Base-by-base conservation (phyloP, 1,140 invertebrate genomes). In the Drosophila orena region DNA sequence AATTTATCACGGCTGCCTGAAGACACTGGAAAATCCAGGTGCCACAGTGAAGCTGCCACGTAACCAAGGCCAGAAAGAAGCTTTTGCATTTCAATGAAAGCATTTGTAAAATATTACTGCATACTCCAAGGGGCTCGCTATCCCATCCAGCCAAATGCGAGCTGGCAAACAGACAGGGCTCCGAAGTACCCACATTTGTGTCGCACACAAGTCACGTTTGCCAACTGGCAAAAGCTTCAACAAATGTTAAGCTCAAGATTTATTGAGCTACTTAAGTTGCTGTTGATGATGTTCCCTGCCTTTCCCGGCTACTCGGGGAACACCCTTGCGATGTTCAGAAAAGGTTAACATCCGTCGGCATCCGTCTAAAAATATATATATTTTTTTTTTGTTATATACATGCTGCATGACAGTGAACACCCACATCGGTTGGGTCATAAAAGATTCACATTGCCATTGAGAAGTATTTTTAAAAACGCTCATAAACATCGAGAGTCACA, bases 191-290 rank as follows among this genome's bases (percentile, higher is more conserved):
- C 57, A 40, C 57, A 61, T 56, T 77, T 76, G 72, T 85, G 81
- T 85, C 81, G 81, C 77, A 84, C 84, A 66, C 72, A 64, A 77
- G 84, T 89, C 84, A 88, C 84, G 84, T 88, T 73, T 77, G 52
- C 66, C 62, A 81, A 83, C 74, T 68, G 69, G 64, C 64, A 88
- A 60, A 77, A 89, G 72, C 69, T 73, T 89, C 72, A 80, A 70
- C 84, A 89, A 84, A 88, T 89, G 84, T 77, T 88, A 89, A 88
- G 84, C 84, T 77, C 72, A 80, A 79, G 84, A 88, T 88, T 88
- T 88, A 88, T 88, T 89, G 84, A 77, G 79, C 79, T 89, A 88
- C 83, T 88, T 88, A 89, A 77, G 83, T 53, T 88, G 76, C 65
- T 81, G 79, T 75, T 86, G 81, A 88, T 86, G 83, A 81, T 85